Evolutionary conservation across 2,888 invertebrate species (phyloP).

Genomic region (Carpatolechia fugitivella): DNA sequence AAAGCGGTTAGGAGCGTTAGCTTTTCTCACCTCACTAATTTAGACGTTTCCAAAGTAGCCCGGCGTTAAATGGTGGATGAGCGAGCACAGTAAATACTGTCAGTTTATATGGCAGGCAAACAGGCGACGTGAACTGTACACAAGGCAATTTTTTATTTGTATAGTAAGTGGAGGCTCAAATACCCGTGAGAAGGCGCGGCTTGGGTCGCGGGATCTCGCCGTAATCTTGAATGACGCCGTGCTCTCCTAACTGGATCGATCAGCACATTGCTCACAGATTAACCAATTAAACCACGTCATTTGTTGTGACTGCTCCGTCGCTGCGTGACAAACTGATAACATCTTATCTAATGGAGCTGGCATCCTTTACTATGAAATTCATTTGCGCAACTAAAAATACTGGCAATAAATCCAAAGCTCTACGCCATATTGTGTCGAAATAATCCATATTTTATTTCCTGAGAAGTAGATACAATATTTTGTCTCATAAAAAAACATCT

Average conservation of each 20-base stretch:
- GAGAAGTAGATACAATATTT: conserved; percentile 5
- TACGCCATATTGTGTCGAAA: neutral
- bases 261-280: conserved; percentile 51
- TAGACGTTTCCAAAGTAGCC: conserved; percentile 76
- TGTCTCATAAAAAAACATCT: neutral
- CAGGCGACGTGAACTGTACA: conserved; percentile 76
- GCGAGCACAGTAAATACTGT: conserved; percentile 70
- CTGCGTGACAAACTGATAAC: conserved; percentile 38
- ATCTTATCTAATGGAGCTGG: neutral
- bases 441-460: conserved; percentile 8
- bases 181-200: conserved; percentile 72
- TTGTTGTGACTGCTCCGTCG: conserved; percentile 36
- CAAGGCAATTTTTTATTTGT: conserved; percentile 73
- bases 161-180: conserved; percentile 67
- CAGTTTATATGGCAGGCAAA: conserved; percentile 72
- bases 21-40: conserved; percentile 78
- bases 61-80: conserved; percentile 72
- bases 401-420: too few species aligned
- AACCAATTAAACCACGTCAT: conserved; percentile 44
- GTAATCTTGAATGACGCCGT: conserved; percentile 69
- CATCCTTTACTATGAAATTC: neutral
- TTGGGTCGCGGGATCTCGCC: conserved; percentile 34
- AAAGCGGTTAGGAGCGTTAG: conserved; percentile 69
- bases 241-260: conserved; percentile 42
- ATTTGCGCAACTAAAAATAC: neutral